Conservation (phyloP, 2,113 vertebrate genomes). For the Hypocryptadius cinnamomeus region DNA sequence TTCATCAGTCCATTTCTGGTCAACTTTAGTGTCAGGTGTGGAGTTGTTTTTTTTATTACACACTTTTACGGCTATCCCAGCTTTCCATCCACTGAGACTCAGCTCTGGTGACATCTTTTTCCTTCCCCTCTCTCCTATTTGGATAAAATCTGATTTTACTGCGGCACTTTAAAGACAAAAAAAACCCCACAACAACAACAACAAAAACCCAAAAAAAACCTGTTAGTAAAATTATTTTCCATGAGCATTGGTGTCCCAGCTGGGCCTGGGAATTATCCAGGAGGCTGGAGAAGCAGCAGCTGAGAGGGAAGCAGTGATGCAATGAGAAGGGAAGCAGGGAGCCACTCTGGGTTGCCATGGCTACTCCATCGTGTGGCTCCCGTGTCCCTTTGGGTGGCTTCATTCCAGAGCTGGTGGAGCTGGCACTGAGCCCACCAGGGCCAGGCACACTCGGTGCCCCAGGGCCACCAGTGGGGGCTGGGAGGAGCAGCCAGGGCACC, state of each 20-base stretch:
- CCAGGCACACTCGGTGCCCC: too few relatives aligned
- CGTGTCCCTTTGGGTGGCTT: neutral
- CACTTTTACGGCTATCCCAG: neutral
- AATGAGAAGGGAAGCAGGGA: neutral
- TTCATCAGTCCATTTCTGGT: neutral
- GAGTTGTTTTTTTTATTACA: neutral
- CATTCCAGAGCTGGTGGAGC: neutral
- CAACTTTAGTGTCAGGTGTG: neutral
- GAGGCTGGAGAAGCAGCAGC: neutral
- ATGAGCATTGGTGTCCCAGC: neutral
- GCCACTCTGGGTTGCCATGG: neutral
- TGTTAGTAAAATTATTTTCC: neutral
- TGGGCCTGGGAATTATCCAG: neutral
- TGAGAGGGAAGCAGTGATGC: neutral
- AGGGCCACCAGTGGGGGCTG: neutral
- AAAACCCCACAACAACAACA: too few relatives aligned
- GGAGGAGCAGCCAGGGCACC: neutral
- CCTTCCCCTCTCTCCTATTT: neutral
- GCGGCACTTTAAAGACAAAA: neutral
- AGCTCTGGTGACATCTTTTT: neutral
- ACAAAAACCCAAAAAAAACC: too few relatives aligned
- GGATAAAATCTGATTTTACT: neutral
- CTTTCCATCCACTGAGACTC: neutral
- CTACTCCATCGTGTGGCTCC: neutral
- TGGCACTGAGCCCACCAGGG: rapidly evolving